Evolutionary conservation across 1,140 invertebrate species (phyloP), one percentile per base, ranked within the genome.

Genomic region (Diabrotica undecimpunctata): DNA sequence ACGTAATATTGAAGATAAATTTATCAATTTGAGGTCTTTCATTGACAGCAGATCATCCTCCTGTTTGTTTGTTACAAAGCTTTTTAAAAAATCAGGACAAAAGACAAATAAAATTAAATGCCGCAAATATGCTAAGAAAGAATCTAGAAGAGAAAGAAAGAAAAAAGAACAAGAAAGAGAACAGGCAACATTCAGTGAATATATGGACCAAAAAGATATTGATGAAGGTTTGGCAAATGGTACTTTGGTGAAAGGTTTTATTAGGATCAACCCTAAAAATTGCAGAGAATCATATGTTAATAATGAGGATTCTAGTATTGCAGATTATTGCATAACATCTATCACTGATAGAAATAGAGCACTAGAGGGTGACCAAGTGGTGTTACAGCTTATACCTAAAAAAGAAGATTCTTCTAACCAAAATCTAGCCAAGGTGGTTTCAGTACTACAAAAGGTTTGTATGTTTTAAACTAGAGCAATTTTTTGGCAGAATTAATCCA

Each of bases 211-310:
- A 54, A 62, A 72, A 36, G 74, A 82, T 12, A 14, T 62, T 11
- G 14, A 62, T 25, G 37, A 7, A 64, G 79, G 87, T 35, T 74
- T 89, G 66, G 72, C 81, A 73, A 78, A 80, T 67, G 81, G 83
- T 35, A 78, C 74, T 54, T 78, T 89, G 38, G 71, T 90, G 66
- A 83, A 91, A 83, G 93, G 91, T 41, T 78, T 85, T 62, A 79
- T 96, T 36, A 83, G 93, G 64, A 90, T 96, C 38, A 96, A 95
- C 80, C 87, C 87, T 4, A 90, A 87, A 74, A 91, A 88, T 79
- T 88, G 84, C 75, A 86, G 87, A 74, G 88, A 94, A 78, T 85
- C 91, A 9, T 96, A 93, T 81, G 82, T 95, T 5, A 84, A 83
- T 52, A 83, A 87, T 72, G 80, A 80, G 57, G 85, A 87, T 75